phyloP scores from a whole-genome alignment of 2,888 invertebrate species.

The Toxonevra muliebris region DNA sequence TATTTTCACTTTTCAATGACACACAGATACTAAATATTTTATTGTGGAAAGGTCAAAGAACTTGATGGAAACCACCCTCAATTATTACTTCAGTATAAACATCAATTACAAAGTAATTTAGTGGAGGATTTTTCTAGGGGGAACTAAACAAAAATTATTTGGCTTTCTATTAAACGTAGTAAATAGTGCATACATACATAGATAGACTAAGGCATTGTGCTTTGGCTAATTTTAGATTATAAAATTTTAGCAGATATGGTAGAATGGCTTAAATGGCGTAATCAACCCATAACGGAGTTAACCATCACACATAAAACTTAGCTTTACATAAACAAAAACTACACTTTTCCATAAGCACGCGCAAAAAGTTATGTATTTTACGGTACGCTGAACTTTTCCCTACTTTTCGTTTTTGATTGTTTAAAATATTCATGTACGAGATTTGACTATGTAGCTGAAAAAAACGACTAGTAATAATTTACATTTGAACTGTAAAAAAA shows the following conservation, averaged over 20 bases:
- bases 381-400: constrained; percentile 24
- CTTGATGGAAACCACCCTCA: no score
- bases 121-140: no score
- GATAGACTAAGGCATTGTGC: no score
- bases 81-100: no score
- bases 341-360: not conserved
- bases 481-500: constrained; percentile 1
- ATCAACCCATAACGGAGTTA: not conserved
- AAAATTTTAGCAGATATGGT: not conserved
- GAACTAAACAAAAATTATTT: no score
- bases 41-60: no score
- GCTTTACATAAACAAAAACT: not conserved
- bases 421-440: not conserved
- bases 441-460: not conserved
- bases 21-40: no score
- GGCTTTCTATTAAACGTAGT: no score
- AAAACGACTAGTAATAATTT: not conserved
- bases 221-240: not conserved
- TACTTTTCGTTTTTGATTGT: not conserved
- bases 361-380: constrained; percentile 12
- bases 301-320: not conserved
- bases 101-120: no score
- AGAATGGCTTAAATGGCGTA: not conserved
- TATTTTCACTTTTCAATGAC: no score
- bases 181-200: no score